A percentile compares a stretch with the other conserved stretches of the same genome.
Evolutionary conservation across 1,140 invertebrate species (phyloP).

Genomic region (Aradophagus sp.): DNA sequence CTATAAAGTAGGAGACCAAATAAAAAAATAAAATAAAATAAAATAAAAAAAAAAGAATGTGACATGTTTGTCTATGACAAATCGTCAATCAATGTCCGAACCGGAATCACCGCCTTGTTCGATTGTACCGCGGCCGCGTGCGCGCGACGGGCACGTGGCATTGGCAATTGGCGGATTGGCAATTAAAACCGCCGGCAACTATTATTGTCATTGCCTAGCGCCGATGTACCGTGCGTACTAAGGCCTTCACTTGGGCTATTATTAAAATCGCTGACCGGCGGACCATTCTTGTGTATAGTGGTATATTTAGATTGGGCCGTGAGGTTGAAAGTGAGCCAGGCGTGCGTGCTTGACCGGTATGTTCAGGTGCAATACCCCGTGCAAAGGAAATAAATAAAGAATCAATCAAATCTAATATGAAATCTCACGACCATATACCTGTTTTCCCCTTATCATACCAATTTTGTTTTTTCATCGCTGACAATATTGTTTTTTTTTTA

Average conservation of each 20-base stretch:
- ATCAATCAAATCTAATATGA: slow-evolving; percentile 23
- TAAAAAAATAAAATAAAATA: no score
- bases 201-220: slow-evolving; percentile 54
- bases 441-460: no score
- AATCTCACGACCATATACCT: not conserved
- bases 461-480: no score
- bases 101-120: no score
- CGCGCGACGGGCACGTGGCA: slow-evolving; percentile 27
- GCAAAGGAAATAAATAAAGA: no score
- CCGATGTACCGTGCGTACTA: slow-evolving; percentile 49
- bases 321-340: no score
- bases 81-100: no score
- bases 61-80: no score
- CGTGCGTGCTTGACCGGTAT: slow-evolving; percentile 14
- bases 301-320: slow-evolving; percentile 64
- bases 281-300: slow-evolving; percentile 61
- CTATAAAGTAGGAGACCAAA: no score
- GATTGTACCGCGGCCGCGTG: no score
- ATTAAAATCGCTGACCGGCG: slow-evolving; percentile 64
- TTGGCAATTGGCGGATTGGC: slow-evolving; percentile 54
- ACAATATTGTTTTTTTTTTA: no score
- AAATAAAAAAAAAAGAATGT: no score
- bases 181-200: slow-evolving; percentile 50
- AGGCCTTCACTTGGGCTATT: slow-evolving; percentile 67
- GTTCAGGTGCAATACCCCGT: slow-evolving; percentile 29